These are phyloP conservation scores for Aspidiotus rigidus DNA, from an alignment of 2,888 invertebrate genomes.

Conservation along the genomic window DNA sequence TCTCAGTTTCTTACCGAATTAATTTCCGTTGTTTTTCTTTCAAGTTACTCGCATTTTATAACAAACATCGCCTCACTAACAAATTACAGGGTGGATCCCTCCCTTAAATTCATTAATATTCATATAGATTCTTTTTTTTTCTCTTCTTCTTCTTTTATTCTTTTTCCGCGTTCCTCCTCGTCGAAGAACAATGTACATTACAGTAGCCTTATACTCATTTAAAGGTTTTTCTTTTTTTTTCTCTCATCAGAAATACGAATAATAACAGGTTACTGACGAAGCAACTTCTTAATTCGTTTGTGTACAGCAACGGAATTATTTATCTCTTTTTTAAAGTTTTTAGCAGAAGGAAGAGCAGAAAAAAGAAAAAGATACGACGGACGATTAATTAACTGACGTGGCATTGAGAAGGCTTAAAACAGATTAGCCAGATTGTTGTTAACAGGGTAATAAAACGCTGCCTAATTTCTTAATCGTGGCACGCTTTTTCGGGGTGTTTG, in stretches of 20 bases:
- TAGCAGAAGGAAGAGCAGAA: not conserved
- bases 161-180: constrained; percentile 2
- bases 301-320: not conserved
- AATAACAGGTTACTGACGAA: constrained; percentile 1
- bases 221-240: not conserved
- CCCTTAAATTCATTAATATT: constrained; percentile 32
- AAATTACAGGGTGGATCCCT: constrained; percentile 33
- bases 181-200: no score
- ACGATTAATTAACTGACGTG: constrained; percentile 3
- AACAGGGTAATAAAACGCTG: not conserved
- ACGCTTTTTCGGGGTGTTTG: not conserved
- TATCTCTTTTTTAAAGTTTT: not conserved
- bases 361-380: no score
- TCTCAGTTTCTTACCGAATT: constrained; percentile 32
- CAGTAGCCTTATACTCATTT: not conserved
- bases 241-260: not conserved
- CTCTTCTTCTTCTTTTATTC: not conserved
- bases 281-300: constrained; percentile 1
- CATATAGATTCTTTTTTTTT: constrained; percentile 31
- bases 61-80: constrained; percentile 26
- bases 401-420: not conserved
- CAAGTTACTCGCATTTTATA: constrained; percentile 29
- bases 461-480: constrained; percentile 1
- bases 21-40: constrained; percentile 34
- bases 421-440: constrained; percentile 1